Base-by-base conservation (phyloP, 2,888 invertebrate species). In the Euproctis similis region DNA sequence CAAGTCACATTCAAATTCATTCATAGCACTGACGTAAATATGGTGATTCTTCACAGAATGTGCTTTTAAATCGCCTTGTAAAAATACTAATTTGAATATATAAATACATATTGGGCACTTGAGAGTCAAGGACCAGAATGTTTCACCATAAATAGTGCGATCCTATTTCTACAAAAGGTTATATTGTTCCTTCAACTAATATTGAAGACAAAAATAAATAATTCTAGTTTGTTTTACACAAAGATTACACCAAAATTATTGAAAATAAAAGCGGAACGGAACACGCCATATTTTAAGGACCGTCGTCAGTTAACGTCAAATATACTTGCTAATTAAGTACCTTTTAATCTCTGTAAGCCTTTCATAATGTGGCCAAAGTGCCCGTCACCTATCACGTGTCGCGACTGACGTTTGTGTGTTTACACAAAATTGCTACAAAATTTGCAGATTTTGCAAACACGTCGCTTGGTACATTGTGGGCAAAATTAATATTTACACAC, bases 1-100 rank as follows among this genome's bases (percentile, higher is more conserved):
- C 54, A 55, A 49, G 56, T 53, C 58, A 64, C 55, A 57, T 59
- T 59, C 51, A 50, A 56, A 62, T 62, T 64, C 64, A 69, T 70
- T 70, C 64, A 66, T 49, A 44, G 47, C 42, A 44, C 35, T 57
- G 60, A 61, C 53, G 59, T 54, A 54, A 63, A 53, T 42, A 37
- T 36, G 33, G 35, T 31, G 33, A 41, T 46, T 53, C 36, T 34
- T 39, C n/a, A 28, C 45, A 39, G 26, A 31, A 50, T 52, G 40
- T 37, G 27, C 31, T 47, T 53, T 47, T 36, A 39, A 29, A 47
- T 37, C 36, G 46, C 34, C 42, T 45, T 34, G 37, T 30, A 30
- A 30, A 31, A 26, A 37, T 36, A 44, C 34, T 34, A 34, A 42
- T 37, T n/a, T n/a, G n/a, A n/a, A n/a, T n/a, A n/a, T n/a, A n/a